Base-by-base conservation (phyloP, 35 echinoderm and acorn worm genomes). In the Antedon bifida region DNA sequence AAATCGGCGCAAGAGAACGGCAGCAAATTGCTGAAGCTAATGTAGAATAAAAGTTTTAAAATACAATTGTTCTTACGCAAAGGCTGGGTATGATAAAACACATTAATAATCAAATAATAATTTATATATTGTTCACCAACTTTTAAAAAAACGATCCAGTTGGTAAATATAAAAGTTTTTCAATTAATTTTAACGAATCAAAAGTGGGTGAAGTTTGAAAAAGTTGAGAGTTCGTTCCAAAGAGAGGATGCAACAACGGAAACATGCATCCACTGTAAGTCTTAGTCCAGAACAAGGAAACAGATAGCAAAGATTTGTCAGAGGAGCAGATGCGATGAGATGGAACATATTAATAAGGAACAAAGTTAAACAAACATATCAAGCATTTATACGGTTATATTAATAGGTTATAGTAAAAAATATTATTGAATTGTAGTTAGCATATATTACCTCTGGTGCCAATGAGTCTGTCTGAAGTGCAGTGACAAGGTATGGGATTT, bases 11-110 rank as follows among this genome's bases (percentile, higher is more conserved):
- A 99, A 79, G 0, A 99, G 85, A 0, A 92, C 95, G 28, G 90
- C 94, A 55, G 91, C 88, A 88, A 92, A 89, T 87, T 99, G 95
- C 13, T 86, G 79, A 21, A 81, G 76, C 95, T 99, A 77, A 29
- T 14, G 23, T 73, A 74, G 16, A 19, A 77, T n/a, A 81, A 45
- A 30, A 35, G 42, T 46, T 82, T 79, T 78, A 77, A 77, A 9
- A 7, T 78, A 14, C 34, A 28, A 35, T 1, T 42, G 4, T n/a
- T n/a, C n/a, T n/a, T n/a, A n/a, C n/a, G n/a, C n/a, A n/a, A n/a
- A n/a, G n/a, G n/a, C n/a, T 33, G 36, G 10, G 36, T 30, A 32
- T 30, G 19, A 0, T 12, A 13, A 12, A 17, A 36, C 80, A 21
- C 34, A 28, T 28, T 28, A 14, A 5, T 33, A 76, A 76, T 8